These are phyloP conservation scores for Tolmerus cingulatus DNA, from an alignment of 2,888 invertebrate genomes.

Conservation along the genomic window DNA sequence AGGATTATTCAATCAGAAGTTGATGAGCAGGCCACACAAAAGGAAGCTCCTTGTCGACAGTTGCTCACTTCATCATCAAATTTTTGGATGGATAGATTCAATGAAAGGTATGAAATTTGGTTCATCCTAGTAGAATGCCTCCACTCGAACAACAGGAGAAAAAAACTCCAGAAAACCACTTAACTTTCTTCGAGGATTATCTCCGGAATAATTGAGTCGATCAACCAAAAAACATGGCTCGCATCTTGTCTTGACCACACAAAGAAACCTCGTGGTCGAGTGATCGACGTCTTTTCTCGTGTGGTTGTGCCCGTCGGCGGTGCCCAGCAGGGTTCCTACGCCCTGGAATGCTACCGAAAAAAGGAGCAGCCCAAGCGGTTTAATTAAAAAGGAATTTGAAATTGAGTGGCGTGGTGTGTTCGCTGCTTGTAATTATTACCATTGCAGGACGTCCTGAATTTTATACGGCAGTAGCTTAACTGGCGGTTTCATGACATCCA, in stretches of 20 bases:
- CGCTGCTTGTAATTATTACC: background rate
- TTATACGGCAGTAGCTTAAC: background rate
- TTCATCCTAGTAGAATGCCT: background rate
- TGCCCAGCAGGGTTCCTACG: conserved; percentile 1
- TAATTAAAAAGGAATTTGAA: background rate
- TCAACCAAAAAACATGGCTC: conserved; percentile 23
- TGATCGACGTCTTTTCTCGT: background rate
- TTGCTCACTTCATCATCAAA: conserved; percentile 17
- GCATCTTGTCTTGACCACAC: background rate
- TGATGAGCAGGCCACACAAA: conserved; percentile 29
- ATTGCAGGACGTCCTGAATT: background rate
- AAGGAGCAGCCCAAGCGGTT: background rate
- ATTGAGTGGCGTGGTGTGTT: background rate
- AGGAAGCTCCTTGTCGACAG: background rate
- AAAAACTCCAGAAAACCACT: conserved; percentile 2
- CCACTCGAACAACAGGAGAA: background rate
- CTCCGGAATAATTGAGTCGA: conserved; percentile 22
- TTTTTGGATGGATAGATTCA: background rate
- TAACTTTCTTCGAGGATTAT: conserved; percentile 34
- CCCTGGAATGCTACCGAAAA: conserved; percentile 20
- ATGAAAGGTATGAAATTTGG: background rate
- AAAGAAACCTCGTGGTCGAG: background rate
- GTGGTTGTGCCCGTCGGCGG: background rate
- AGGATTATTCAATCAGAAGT: conserved; percentile 24
- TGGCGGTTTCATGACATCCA: background rate